Conservation (phyloP, 2,797 vertebrate genomes). For the Rousettus madagascariensis region DNA sequence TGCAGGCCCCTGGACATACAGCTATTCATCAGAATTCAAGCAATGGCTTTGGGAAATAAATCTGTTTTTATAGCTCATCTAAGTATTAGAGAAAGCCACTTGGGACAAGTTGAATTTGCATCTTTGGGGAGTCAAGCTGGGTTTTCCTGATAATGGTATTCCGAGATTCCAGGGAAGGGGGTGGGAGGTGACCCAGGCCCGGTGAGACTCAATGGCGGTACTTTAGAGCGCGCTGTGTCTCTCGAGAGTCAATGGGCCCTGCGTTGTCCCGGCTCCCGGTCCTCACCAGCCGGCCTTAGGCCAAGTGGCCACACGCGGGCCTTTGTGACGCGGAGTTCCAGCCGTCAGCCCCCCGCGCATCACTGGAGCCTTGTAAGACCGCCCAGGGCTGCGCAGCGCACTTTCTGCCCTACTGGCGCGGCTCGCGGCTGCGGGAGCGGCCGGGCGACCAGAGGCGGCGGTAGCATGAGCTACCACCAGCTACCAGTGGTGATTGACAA, state of each 20-base stretch:
- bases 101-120: not conserved
- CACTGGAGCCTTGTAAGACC: not conserved
- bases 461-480: constrained; percentile 41
- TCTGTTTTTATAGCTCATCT: not conserved
- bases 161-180: not conserved
- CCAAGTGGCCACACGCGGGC: not conserved
- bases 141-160: not conserved
- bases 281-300: accelerated
- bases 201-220: not conserved
- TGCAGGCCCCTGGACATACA: not conserved
- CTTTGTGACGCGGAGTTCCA: constrained; percentile 63
- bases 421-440: not conserved
- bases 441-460: accelerated
- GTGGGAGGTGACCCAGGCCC: not conserved
- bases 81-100: not conserved
- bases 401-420: not conserved
- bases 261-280: too few relatives aligned
- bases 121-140: not conserved
- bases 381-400: not conserved
- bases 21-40: not conserved
- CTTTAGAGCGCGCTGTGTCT: accelerated
- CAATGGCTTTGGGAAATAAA: not conserved
- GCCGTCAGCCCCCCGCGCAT: not conserved
- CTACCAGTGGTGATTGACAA: constrained; percentile 77
- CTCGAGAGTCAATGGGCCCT: accelerated